A percentile compares a stretch with the other conserved stretches of the same genome.
Evolutionary conservation across 2,113 vertebrate genomes (phyloP).

Genomic region (Tachuris rubrigastra): DNA sequence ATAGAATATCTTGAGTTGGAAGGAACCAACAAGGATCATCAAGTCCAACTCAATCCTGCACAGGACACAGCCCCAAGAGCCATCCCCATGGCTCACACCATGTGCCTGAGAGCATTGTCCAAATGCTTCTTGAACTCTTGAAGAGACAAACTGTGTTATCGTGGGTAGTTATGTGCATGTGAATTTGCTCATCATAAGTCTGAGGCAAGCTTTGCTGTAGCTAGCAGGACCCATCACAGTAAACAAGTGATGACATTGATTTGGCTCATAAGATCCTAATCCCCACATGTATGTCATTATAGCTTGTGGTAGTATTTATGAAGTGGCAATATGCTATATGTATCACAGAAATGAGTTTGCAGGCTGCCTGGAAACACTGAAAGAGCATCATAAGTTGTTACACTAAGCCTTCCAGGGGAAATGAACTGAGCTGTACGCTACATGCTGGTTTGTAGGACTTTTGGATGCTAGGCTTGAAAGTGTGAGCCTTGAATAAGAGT

Average conservation of each 20-base stretch:
- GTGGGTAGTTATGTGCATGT: background rate
- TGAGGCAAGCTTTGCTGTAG: background rate
- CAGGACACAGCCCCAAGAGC: background rate
- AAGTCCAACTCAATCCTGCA: background rate
- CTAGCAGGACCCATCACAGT: background rate
- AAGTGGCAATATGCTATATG: background rate
- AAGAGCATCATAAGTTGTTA: background rate
- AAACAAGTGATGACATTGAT: background rate
- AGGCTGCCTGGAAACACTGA: background rate
- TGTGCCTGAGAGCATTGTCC: background rate
- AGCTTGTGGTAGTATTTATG: background rate
- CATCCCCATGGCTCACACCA: background rate
- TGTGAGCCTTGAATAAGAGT: background rate
- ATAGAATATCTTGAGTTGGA: background rate
- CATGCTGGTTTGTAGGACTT: background rate
- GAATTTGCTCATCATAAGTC: background rate
- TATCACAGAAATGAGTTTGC: background rate
- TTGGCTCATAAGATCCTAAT: background rate
- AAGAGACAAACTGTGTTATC: background rate
- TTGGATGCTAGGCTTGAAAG: background rate
- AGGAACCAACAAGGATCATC: background rate
- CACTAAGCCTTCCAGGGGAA: background rate
- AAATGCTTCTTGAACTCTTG: background rate
- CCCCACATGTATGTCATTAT: background rate
- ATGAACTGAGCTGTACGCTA: background rate